These are phyloP conservation scores for Sporophila hypoxantha DNA, from an alignment of 2,113 vertebrate species.

Conservation along the genomic window DNA sequence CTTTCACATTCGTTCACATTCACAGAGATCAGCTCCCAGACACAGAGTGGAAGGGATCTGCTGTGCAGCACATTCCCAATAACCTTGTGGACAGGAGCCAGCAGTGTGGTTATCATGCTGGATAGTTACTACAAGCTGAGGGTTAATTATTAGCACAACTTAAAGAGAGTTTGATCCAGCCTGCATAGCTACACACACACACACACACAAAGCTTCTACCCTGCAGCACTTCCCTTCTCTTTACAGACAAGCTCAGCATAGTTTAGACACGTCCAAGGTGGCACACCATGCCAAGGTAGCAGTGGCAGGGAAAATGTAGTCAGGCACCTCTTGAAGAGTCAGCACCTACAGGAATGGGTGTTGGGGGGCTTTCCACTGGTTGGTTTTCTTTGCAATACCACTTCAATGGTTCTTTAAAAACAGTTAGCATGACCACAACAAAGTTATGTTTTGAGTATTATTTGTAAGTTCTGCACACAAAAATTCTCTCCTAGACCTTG, in stretches of 20 bases:
- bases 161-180: slow-evolving; percentile 17
- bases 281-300: background rate
- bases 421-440: background rate
- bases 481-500: background rate
- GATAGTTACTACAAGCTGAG: background rate
- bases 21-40: background rate
- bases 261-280: background rate
- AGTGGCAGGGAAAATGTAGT: background rate
- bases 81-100: background rate
- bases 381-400: background rate
- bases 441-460: background rate
- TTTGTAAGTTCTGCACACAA: background rate
- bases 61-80: background rate
- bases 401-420: background rate
- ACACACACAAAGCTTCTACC: background rate
- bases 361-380: background rate
- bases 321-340: background rate
- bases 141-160: slow-evolving; percentile 53
- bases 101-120: background rate
- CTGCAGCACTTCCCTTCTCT: background rate
- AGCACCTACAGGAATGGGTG: background rate
- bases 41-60: background rate
- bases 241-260: background rate
- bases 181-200: background rate
- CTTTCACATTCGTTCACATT: background rate